Percentiles rank a stretch among this genome's conserved stretches.
Conservation (phyloP, 2,797 vertebrate genomes). For the Trachops cirrhosus region DNA sequence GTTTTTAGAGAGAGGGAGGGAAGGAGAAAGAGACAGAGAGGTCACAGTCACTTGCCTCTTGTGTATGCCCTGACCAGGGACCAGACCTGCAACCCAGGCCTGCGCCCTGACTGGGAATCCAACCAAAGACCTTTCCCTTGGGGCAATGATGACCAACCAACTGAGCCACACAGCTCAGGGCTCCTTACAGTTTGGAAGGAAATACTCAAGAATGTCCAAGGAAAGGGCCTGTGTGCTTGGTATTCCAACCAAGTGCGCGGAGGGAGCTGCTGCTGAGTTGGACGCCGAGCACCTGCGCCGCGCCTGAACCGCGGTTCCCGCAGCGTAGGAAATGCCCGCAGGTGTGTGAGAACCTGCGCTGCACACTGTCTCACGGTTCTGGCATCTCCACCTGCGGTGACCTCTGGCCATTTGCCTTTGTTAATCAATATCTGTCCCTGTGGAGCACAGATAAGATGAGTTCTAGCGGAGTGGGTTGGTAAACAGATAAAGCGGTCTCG, state of each 20-base stretch:
- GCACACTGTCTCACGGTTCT: background rate
- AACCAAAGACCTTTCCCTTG: no score
- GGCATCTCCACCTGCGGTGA: background rate
- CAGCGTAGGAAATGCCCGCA: background rate
- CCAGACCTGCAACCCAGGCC: no score
- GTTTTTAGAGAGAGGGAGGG: background rate
- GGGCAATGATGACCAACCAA: background rate
- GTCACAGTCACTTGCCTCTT: background rate
- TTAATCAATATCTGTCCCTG: background rate
- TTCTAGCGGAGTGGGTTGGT: background rate
- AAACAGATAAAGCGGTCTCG: conserved; percentile 26
- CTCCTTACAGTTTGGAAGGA: background rate
- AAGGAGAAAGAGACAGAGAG: background rate
- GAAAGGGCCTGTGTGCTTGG: fast-evolving
- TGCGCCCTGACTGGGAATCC: no score
- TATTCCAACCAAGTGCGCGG: background rate
- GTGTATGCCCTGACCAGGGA: no score
- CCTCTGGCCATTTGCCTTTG: conserved; percentile 9
- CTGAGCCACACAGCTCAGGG: background rate
- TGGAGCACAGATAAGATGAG: background rate
- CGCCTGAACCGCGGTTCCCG: background rate
- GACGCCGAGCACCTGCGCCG: background rate
- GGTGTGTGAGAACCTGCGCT: background rate
- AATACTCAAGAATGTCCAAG: background rate
- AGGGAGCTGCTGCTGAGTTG: background rate